A percentile compares a stretch with the other conserved stretches of the same genome.
phyloP scores from a whole-genome alignment of 2,113 vertebrate species.

The Trogon melanurus region DNA sequence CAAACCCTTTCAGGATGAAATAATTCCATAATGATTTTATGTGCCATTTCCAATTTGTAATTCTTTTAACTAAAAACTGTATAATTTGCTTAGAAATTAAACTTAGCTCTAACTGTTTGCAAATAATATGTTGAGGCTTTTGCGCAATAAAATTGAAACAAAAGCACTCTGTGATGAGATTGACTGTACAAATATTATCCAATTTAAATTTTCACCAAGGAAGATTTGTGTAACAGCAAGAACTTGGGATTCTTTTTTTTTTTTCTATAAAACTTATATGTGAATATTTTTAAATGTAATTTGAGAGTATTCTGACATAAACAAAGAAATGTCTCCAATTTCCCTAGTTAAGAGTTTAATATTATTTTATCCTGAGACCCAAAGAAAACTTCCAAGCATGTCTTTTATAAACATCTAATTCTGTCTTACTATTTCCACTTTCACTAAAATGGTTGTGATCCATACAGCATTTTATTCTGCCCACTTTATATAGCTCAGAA shows the following conservation, averaged over 20 bases:
- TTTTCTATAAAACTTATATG: background rate
- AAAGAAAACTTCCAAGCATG: background rate
- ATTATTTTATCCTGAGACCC: background rate
- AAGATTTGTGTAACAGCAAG: background rate
- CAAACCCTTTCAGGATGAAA: background rate
- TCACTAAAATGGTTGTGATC: background rate
- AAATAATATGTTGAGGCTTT: background rate
- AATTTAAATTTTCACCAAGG: background rate
- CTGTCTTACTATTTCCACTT: background rate
- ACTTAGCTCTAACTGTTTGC: background rate
- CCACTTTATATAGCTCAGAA: background rate
- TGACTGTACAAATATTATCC: background rate
- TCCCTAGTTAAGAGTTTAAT: background rate
- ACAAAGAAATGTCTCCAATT: background rate
- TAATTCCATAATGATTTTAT: background rate
- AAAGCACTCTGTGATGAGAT: background rate
- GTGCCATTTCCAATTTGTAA: background rate
- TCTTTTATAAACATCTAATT: background rate
- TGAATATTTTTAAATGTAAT: background rate
- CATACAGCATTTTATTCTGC: background rate
- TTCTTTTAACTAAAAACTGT: background rate
- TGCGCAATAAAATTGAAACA: background rate
- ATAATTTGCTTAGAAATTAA: background rate
- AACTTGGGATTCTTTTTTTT: background rate
- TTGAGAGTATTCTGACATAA: background rate